Evolutionary conservation across 2,113 vertebrate genomes (phyloP).

Genomic region (Toxotes chatareus): DNA sequence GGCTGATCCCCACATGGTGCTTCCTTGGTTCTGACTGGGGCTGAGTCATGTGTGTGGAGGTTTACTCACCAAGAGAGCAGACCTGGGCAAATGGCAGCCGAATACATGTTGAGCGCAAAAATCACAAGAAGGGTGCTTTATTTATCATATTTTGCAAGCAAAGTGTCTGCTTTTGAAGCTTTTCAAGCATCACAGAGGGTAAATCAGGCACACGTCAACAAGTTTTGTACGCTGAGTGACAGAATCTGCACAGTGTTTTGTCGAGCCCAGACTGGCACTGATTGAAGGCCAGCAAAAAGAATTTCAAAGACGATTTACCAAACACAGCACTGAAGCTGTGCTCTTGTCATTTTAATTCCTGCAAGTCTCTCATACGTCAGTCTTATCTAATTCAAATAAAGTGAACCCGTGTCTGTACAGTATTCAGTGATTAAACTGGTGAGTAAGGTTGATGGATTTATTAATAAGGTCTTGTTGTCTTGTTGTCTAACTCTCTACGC

Average conservation of each 20-base stretch:
- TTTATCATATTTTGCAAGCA: not conserved
- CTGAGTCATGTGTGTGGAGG: conserved; percentile 31
- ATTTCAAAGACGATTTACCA: conserved; percentile 12
- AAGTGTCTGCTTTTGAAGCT: conserved; percentile 6
- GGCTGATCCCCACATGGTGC: too few species aligned
- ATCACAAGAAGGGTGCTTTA: conserved; percentile 3
- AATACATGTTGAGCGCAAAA: conserved; percentile 31
- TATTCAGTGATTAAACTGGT: conserved; percentile 4
- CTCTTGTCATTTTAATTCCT: not conserved
- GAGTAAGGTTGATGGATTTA: not conserved
- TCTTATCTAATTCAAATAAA: not conserved
- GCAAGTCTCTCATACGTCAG: not conserved
- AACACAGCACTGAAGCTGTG: not conserved
- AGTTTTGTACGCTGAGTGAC: conserved; percentile 1
- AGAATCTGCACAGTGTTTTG: conserved; percentile 4
- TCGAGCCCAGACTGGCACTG: not conserved
- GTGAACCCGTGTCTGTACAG: not conserved
- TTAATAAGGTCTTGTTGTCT: not conserved
- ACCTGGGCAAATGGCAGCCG: conserved; percentile 19
- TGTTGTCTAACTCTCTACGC: not conserved
- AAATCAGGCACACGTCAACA: conserved; percentile 11
- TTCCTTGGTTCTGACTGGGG: not conserved
- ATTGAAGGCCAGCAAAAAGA: not conserved
- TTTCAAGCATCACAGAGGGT: conserved; percentile 21
- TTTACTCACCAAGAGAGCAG: conserved; percentile 3